A percentile compares a stretch with the other conserved stretches of the same genome.
These are phyloP conservation scores for Odocoileus hemionus DNA, from an alignment of 2,113 vertebrate species.

Conservation along the genomic window DNA sequence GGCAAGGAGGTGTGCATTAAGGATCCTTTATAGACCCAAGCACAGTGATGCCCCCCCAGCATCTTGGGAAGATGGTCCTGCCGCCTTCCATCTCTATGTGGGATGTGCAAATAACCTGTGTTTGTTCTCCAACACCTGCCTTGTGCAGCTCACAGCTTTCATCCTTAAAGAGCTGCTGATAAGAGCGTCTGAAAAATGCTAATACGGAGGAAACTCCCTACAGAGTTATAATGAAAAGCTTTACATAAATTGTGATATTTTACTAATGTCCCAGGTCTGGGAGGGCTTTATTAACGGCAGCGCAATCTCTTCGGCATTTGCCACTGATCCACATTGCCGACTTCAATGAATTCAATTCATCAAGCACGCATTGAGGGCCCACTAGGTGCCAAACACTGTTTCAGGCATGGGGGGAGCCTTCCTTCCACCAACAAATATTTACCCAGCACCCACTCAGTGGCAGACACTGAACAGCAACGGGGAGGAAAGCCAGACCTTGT, in stretches of 20 bases:
- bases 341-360: slow-evolving; percentile 8
- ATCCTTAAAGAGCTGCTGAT: slow-evolving; percentile 73
- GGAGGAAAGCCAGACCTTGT: background rate
- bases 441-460: background rate
- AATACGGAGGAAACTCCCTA: slow-evolving; percentile 71
- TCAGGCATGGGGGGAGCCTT: background rate
- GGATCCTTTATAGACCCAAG: background rate
- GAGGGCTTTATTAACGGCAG: slow-evolving; percentile 32
- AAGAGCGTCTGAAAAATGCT: slow-evolving; percentile 71
- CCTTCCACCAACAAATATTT: background rate
- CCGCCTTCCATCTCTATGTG: background rate
- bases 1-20: rapidly evolving
- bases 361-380: slow-evolving; percentile 22
- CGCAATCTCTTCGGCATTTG: background rate
- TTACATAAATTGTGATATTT: slow-evolving; percentile 71
- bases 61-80: background rate
- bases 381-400: background rate
- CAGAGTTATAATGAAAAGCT: slow-evolving; percentile 70
- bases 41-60: rapidly evolving
- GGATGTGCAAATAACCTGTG: background rate
- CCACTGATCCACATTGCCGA: background rate
- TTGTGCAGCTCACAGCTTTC: slow-evolving; percentile 59
- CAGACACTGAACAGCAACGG: rapidly evolving
- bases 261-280: background rate
- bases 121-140: background rate